phyloP scores from a whole-genome alignment of 2,113 vertebrate species.

The Thalassoma bifasciatum region DNA sequence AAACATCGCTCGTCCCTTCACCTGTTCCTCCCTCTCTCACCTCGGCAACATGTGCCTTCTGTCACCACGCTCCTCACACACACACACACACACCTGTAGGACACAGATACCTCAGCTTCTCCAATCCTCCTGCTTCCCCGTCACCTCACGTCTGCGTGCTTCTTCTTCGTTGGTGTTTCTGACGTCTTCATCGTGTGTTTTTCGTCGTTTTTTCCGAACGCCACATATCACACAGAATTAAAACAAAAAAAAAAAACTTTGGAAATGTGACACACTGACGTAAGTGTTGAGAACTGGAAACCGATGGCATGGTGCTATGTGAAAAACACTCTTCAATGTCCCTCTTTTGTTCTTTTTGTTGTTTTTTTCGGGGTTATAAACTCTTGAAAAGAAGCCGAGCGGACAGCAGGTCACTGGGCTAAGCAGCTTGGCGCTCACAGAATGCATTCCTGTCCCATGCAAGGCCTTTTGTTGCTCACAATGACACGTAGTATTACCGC shows the following conservation, averaged over 20 bases:
- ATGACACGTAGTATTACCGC: conserved; percentile 36
- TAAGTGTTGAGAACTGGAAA: conserved; percentile 56
- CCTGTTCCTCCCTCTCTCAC: background rate
- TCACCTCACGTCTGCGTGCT: background rate
- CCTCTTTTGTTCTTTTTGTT: conserved; percentile 1
- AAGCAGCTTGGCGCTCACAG: conserved; percentile 59
- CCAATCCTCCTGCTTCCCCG: background rate
- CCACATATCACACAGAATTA: conserved; percentile 33
- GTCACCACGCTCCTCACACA: conserved; percentile 34
- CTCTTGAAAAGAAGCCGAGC: conserved; percentile 27
- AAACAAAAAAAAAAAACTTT: too few species aligned
- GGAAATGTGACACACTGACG: conserved; percentile 54
- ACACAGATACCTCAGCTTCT: conserved; percentile 57
- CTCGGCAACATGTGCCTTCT: conserved; percentile 86
- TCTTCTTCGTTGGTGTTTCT: background rate
- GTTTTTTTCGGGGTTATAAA: conserved; percentile 21
- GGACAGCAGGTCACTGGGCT: conserved; percentile 48
- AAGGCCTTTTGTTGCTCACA: conserved; percentile 52
- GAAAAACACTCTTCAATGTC: conserved; percentile 34
- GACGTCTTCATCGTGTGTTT: background rate
- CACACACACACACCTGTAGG: conserved; percentile 5
- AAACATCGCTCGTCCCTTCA: background rate
- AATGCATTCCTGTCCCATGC: conserved; percentile 57
- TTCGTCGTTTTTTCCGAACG: conserved; percentile 10
- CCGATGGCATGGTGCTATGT: conserved; percentile 77